Evolutionary conservation across 2,797 vertebrate genomes (phyloP).

Genomic region (Hydrophis major): DNA sequence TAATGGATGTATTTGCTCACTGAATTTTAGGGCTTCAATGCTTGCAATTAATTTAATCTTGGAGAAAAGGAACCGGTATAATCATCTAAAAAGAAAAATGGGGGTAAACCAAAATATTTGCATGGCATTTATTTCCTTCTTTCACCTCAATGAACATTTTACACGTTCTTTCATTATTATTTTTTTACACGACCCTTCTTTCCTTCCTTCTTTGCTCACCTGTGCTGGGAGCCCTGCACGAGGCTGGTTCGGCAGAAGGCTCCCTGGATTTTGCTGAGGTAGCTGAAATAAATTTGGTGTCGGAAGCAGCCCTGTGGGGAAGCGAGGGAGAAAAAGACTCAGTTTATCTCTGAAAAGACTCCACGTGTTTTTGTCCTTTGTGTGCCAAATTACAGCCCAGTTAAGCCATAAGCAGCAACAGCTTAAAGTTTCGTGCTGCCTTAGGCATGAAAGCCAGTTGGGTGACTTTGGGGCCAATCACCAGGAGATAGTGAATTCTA

Average conservation of each 20-base stretch:
- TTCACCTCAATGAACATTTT: too few relatives aligned
- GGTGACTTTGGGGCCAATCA: neutral
- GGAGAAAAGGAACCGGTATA: neutral
- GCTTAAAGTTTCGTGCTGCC: neutral
- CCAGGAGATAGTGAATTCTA: too few relatives aligned
- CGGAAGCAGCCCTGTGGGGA: constrained; percentile 80
- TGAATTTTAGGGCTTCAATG: too few relatives aligned
- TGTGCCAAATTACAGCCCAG: too few relatives aligned
- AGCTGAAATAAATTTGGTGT: constrained; percentile 93
- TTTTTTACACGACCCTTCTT: too few relatives aligned
- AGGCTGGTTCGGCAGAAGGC: constrained; percentile 80
- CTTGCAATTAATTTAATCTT: neutral
- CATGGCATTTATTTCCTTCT: neutral
- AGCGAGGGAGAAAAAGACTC: neutral
- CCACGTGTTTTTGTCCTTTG: too few relatives aligned
- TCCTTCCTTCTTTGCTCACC: constrained; percentile 63
- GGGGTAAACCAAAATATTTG: neutral
- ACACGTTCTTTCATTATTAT: too few relatives aligned
- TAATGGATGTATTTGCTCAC: neutral
- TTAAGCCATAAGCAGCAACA: neutral
- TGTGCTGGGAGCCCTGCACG: constrained; percentile 85
- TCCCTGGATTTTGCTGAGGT: constrained; percentile 96
- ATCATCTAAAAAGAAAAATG: neutral
- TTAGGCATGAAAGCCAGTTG: neutral
- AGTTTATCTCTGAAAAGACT: neutral